Base-by-base conservation (phyloP, 2,888 invertebrate genomes). In the Cheilosia pagana region DNA sequence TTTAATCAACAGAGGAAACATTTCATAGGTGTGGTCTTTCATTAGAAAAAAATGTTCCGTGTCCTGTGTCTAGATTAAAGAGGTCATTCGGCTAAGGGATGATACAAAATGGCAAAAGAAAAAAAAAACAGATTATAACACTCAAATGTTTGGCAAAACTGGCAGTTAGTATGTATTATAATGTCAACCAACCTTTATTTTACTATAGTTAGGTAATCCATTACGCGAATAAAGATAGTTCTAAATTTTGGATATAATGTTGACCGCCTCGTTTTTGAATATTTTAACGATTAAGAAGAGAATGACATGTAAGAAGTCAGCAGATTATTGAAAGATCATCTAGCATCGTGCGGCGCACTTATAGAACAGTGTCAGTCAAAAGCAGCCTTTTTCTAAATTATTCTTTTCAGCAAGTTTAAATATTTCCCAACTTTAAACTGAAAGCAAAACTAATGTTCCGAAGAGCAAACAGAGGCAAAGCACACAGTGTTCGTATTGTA, bases 11-110 rank as follows among this genome's bases (percentile, higher is more conserved):
- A 70, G 75, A 41, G 65, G 70, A 53, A 65, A 50, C 63, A 52
- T 76, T 76, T 70, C 35, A 76, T 65, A 81, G 81, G 81, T 81
- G 81, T 53, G 81, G 81, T 70, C 59, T 52, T 23, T 57, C 52
- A 75, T 68, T 77, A 77, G 55, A 70, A 45, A 71, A 48, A 70
- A 59, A 63, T 43, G 41, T 74, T 75, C 55, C 60, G 67, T 68
- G 65, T 59, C 72, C 78, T 45, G 35, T 79, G 65, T 55, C 68
- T 75, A 63, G 68, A 75, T 75, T 50, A 81, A 74, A 70, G 74
- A 57, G 75, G 75, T 81, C 68, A 57, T 76, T 63, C 67, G 50
- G 60, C 67, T 39, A 75, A 81, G 55, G 68, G 81, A 67, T 76
- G 75, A 25, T 74, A 35, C 16, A 28, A 41, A 48, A 65, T 16